Conservation (phyloP, 2,797 vertebrate genomes). For the Myioborus melanocephalus region DNA sequence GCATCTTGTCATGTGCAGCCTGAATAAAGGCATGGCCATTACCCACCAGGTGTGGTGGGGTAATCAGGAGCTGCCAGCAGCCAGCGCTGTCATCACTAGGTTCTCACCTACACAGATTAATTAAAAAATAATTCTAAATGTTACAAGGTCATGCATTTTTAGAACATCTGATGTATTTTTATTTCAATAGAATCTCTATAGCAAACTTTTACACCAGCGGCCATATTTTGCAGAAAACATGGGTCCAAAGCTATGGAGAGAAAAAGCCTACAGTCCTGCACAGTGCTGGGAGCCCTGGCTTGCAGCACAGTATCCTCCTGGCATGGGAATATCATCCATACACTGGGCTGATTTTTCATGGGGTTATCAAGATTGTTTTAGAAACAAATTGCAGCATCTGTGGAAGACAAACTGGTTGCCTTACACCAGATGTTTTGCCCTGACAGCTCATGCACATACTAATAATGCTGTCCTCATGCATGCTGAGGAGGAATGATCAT, state of each 20-base stretch:
- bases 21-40: neutral
- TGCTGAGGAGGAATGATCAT: neutral
- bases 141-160: neutral
- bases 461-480: neutral
- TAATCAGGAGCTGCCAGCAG: neutral
- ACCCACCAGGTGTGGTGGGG: accelerated
- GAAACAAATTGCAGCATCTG: conserved; percentile 24
- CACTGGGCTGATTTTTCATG: neutral
- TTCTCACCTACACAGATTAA: neutral
- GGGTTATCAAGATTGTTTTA: neutral
- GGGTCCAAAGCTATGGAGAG: neutral
- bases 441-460: conserved; percentile 11
- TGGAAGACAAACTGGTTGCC: neutral
- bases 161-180: neutral
- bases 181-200: neutral
- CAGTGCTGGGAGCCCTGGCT: neutral
- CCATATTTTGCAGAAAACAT: neutral
- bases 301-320: neutral
- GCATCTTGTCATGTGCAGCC: neutral
- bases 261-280: neutral
- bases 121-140: neutral
- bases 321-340: neutral
- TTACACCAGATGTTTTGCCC: conserved; percentile 19
- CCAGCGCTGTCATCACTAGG: neutral
- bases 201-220: neutral